Conservation (phyloP, 2,113 vertebrate species). For the Maccullochella peelii region DNA sequence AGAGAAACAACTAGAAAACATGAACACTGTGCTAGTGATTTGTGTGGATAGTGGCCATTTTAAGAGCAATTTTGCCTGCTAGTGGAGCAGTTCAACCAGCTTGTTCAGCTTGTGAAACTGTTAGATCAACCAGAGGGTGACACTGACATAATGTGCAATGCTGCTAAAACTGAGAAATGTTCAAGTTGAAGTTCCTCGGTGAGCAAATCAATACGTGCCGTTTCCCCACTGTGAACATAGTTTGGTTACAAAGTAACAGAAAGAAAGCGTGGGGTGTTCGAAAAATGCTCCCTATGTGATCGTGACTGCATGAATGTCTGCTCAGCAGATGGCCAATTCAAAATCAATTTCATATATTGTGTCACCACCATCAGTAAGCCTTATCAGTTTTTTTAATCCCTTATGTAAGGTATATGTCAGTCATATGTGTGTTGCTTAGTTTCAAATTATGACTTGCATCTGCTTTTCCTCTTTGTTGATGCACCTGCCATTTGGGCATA, state of each 20-base stretch:
- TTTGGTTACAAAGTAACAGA: neutral
- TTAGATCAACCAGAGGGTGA: constrained; percentile 21
- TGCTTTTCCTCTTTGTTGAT: neutral
- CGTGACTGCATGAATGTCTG: neutral
- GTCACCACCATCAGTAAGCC: neutral
- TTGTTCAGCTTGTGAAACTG: constrained; percentile 1
- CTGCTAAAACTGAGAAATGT: neutral
- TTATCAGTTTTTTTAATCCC: neutral
- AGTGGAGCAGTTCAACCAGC: neutral
- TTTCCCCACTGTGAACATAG: constrained; percentile 6
- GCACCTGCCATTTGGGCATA: neutral
- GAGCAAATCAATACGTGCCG: constrained; percentile 33
- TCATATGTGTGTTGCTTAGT: neutral
- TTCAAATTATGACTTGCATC: neutral
- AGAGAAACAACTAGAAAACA: neutral
- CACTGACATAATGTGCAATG: neutral
- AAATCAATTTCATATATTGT: neutral
- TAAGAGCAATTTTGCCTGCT: neutral
- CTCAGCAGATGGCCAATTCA: constrained; percentile 4
- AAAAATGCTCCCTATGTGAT: neutral
- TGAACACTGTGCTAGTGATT: no score
- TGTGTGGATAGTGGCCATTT: neutral
- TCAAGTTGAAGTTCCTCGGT: constrained; percentile 1
- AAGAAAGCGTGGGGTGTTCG: neutral
- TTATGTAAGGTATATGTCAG: neutral